Evolutionary conservation across 2,888 invertebrate genomes (phyloP), one percentile per base, ranked within the genome.

Genomic region (Hyalella azteca): DNA sequence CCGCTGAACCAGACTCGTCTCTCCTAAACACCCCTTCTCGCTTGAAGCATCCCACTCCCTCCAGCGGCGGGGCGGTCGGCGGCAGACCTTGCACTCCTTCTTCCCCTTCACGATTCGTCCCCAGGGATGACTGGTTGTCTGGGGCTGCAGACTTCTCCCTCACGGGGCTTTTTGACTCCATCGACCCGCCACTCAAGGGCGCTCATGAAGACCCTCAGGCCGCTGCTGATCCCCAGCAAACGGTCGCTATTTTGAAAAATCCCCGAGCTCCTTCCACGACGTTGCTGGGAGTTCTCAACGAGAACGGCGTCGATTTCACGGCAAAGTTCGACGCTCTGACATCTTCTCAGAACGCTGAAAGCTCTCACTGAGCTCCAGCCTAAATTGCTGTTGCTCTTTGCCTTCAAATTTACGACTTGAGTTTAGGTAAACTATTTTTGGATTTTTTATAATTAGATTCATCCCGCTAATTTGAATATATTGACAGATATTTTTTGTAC

Each of bases 281-380:
- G 36, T 9, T 66, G 36, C 75, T 75, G 19, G 40, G 41, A 3
- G 26, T 45, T 0, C 40, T 75, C 26, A 75, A 75, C 19, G 75
- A 75, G 40, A 75, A 75, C n/a, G 75, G 75, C 4, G 75, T 75
- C 29, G 75, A 75, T 22, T 75, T 75, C 40, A 75, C 75, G 4
- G 75, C 75, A 9, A 75, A 75, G 75, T 75, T 75, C 5, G 75
- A 75, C 36, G 75, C 75, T 3, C 75, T 75, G 1, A 13, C 75
- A 1, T 66, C 66, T 29, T 32, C 66, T 1, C 36, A 36, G 7
- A 19, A 36, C 19, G 19, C 66, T 66, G 66, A 66, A 22, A 3
- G 26, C 26, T 54, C 54, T 13, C 54, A 54, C 26, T 54, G 54
- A 54, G 22, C 54, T 54, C 26, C 26, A 1, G 15, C n/a, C 39